Evolutionary conservation across 2,113 vertebrate species (phyloP), one percentile per base, ranked within the genome.

Genomic region (Narcine bancroftii): DNA sequence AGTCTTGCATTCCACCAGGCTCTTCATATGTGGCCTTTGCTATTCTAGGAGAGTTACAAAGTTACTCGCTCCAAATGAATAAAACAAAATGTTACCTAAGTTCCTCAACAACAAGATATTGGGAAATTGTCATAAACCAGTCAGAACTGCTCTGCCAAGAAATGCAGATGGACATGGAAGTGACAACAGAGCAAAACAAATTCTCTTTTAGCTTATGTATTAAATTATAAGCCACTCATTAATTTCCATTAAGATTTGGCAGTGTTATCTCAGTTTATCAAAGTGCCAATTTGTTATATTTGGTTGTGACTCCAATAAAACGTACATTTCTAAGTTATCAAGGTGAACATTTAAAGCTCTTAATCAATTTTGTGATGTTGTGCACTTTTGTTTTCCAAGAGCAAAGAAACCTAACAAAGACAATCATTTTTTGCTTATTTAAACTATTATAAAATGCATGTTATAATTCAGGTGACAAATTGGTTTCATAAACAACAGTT

Each of bases 1-100:
- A 91, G 89, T 69, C 85, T 24, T 91, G 89, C 39, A 69, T 69
- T 91, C 63, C 63, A 71, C 89, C 42, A 45, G 42, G 42, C 65
- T 91, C 89, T 66, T 66, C 63, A 91, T 47, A 42, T 45, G 69
- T 91, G n/a, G n/a, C n/a, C 63, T 42, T 45, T 26, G 13, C 89
- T 47, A 91, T 47, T 83, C 45, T 21, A 47, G 79, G 21, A 83
- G 45, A 33, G 45, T 26, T 83, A 24, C 47, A 45, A 4, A 50
- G 45, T 53, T 69, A 91, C 39, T 47, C 47, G 65, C 89, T 91
- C 26, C 26, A 45, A 21, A 89, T 45, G 60, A 63, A 89, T 19
- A 53, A 47, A 65, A 65, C 63, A 42, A 60, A 45, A 6, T 7
- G 19, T 39, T 89, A 65, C n/a, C 33, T 60, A 87, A 63, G 60